Evolutionary conservation across 2,113 vertebrate genomes (phyloP), one percentile per base, ranked within the genome.

Genomic region (Ctenomys sociabilis): DNA sequence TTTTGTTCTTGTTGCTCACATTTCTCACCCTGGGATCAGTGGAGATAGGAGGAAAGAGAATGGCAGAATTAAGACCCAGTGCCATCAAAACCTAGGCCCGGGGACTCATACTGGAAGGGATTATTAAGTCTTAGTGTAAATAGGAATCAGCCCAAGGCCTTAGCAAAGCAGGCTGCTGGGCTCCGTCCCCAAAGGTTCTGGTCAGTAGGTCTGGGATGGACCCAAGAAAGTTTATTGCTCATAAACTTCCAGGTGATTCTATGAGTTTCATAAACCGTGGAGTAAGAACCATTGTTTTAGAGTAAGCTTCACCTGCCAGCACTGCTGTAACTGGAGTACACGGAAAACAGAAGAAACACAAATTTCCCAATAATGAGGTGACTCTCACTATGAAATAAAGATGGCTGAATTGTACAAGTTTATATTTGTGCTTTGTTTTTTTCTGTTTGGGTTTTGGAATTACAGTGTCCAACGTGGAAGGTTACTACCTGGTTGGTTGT

Each of bases 1-100:
- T 81, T 8, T 80, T 85, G 12, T 59, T 54, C 9, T 91, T 1
- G 0, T 2, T 12, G 8, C 10, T 66, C 32, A 5, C 30, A 43
- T 92, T 86, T 93, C 77, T 81, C 37, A 91, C 5, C 84, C 82
- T 45, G 61, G 61, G 7, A 80, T 77, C n/a, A 88, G 40, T 87
- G 78, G 22, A 64, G 45, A 88, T 61, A 54, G 0, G 0, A 52
- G 72, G 24, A 7, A 59, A 49, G 11, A 49, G 28, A 93, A 91
- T 77, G 35, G 4, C 84, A 77, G n/a, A 87, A 93, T 0, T 93
- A 35, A 3, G 57, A 88, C 66, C 30, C 49, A 75, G 19, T 63
- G 54, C 84, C n/a, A 70, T 96, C 21, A 70, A 73, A 82, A 26
- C 19, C 37, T 82, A 63, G 37, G 35, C 66, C 88, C 61, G 3